Base-by-base conservation (phyloP, 2,888 invertebrate species). In the Trisateles emortualis region DNA sequence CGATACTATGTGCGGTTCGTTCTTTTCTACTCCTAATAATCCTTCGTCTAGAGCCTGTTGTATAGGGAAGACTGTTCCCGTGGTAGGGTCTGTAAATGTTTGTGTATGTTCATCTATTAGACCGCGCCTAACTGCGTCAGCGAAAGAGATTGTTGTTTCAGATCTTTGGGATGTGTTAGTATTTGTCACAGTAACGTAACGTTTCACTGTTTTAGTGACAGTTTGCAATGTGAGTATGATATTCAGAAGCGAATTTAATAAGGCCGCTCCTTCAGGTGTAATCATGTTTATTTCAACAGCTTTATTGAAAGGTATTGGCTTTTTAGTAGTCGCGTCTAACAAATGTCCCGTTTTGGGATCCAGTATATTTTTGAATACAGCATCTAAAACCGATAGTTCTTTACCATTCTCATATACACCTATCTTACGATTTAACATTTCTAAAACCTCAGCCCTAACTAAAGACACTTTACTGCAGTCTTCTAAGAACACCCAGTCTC, bases 291-390 rank as follows among this genome's bases (percentile, higher is more conserved):
- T 95, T 83, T 96, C 96, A 56, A 98, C 96, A 24, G 98, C 98
- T 79, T 96, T 96, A 76, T 98, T 96, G 55, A 98, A 94, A 59
- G 97, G 96, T 79, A 97, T 94, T 44, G 95, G 94, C 78, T 94
- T 95, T 73, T 95, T 95, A 36, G 94, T 95, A 60, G 94, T 91
- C 13, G 96, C 94, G 78, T 98, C 96, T 57, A 98, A 88, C 61
- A 98, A 94, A 84, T 97, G 96, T 6, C 98, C 98, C 19, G 96
- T 96, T 85, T 95, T 96, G 0, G 98, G 97, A 83, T 99, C 98
- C 47, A 99, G 94, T 74, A 96, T 94, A 73, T 96, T 97, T 73
- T 95, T 95, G 72, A 97, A 95, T 55, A 98, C 98, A 13, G 98
- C 96, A 83, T 98, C 97, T 67, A 98, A 90, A n/a, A 98, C 96